A percentile compares a stretch with the other conserved stretches of the same genome.
phyloP scores from a whole-genome alignment of 2,113 vertebrate genomes.

The Cervus canadensis region DNA sequence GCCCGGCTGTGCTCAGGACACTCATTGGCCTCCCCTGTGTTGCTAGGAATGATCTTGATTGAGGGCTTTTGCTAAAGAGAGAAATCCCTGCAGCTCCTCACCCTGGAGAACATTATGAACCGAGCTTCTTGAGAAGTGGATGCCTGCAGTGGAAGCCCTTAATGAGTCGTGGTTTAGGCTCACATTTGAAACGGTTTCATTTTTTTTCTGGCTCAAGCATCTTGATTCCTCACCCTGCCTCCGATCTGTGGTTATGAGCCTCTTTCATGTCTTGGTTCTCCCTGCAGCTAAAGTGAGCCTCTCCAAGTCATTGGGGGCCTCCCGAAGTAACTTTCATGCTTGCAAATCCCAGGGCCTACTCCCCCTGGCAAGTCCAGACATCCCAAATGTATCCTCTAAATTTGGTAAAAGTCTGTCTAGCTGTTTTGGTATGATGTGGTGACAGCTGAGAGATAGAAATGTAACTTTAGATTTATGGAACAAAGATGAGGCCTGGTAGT shows the following conservation, averaged over 20 bases:
- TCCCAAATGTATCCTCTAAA: slow-evolving; percentile 30
- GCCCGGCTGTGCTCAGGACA: fast-evolving
- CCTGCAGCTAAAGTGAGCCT: background rate
- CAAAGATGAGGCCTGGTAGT: slow-evolving; percentile 17
- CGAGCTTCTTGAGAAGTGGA: background rate
- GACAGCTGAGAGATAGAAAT: slow-evolving; percentile 48
- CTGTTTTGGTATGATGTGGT: slow-evolving; percentile 39
- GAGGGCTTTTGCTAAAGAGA: background rate
- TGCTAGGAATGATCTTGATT: background rate
- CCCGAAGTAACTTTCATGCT: background rate
- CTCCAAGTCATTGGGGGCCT: background rate
- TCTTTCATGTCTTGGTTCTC: background rate
- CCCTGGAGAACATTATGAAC: background rate
- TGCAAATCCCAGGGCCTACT: background rate
- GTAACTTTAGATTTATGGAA: slow-evolving; percentile 50
- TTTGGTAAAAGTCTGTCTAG: slow-evolving; percentile 37
- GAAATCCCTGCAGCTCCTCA: background rate
- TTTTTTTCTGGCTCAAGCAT: background rate
- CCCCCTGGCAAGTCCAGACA: background rate
- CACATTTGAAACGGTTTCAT: background rate
- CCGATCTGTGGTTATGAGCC: background rate
- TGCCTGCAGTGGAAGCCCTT: background rate
- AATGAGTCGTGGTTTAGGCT: background rate
- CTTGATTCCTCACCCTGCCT: background rate
- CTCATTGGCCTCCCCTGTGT: background rate